These are phyloP conservation scores for Aquatica leii DNA, from an alignment of 2,888 invertebrate genomes.

Conservation along the genomic window DNA sequence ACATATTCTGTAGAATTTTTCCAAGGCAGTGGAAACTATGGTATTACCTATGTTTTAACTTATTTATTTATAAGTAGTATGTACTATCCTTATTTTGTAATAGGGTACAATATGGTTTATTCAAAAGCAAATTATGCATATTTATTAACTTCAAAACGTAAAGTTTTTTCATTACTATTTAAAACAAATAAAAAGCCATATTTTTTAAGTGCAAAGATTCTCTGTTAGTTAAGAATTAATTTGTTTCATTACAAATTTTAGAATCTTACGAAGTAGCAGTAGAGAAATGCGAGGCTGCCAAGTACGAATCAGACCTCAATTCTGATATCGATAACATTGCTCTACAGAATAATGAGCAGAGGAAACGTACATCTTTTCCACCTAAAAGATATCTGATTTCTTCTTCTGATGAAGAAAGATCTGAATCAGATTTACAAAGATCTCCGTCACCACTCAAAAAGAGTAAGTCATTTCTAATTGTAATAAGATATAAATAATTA, in stretches of 20 bases:
- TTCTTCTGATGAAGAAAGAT: not conserved
- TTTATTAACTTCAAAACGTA: not conserved
- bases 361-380: not conserved
- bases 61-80: no score
- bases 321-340: not conserved
- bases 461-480: not conserved
- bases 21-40: not conserved
- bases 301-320: no score
- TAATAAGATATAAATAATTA: not conserved
- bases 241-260: not conserved
- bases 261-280: not conserved
- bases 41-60: no score
- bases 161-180: not conserved
- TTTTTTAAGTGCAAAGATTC: no score
- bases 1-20: not conserved
- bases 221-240: not conserved
- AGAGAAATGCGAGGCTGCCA: not conserved
- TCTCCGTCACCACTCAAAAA: not conserved
- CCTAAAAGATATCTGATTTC: not conserved
- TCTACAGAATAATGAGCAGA: not conserved
- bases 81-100: no score
- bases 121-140: no score
- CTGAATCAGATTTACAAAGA: not conserved
- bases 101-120: no score
- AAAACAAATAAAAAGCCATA: no score